phyloP scores from a whole-genome alignment of 2,888 invertebrate genomes.

The Scaptomyza tumidula region DNA sequence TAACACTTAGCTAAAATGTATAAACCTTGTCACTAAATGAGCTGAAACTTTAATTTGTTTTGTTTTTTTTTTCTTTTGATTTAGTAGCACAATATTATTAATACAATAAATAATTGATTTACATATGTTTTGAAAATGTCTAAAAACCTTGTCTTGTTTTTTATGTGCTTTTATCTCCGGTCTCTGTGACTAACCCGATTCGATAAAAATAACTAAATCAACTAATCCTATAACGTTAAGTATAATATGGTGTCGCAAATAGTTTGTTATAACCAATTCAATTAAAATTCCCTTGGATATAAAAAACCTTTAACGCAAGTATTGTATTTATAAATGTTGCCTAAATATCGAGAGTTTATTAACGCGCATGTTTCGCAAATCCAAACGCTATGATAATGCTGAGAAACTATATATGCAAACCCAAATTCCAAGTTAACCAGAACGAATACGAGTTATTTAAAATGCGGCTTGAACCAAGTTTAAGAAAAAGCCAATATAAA shows the following conservation, averaged over 20 bases:
- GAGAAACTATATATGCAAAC: conserved; percentile 17
- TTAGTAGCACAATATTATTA: conserved; percentile 60
- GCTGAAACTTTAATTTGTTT: conserved; percentile 45
- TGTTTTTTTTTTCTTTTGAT: conserved; percentile 33
- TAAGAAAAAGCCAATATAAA: background rate
- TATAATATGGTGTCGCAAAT: conserved; percentile 42
- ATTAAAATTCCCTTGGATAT: conserved; percentile 39
- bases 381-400: conserved; percentile 30
- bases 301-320: conserved; percentile 57
- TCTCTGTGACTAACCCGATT: conserved; percentile 52
- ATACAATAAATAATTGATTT: conserved; percentile 69
- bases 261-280: conserved; percentile 26
- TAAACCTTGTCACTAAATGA: conserved; percentile 64
- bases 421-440: conserved; percentile 3
- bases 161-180: conserved; percentile 31
- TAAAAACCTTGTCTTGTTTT: conserved; percentile 42
- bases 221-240: conserved; percentile 10
- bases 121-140: conserved; percentile 36
- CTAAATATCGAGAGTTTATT: conserved; percentile 50
- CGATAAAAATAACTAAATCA: conserved; percentile 15
- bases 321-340: conserved; percentile 75
- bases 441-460: conserved; percentile 1
- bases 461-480: conserved; percentile 1
- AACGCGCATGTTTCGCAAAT: conserved; percentile 23
- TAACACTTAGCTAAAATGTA: conserved; percentile 62